Base-by-base conservation (phyloP, 2,888 invertebrate species). In the Tipula confusa region DNA sequence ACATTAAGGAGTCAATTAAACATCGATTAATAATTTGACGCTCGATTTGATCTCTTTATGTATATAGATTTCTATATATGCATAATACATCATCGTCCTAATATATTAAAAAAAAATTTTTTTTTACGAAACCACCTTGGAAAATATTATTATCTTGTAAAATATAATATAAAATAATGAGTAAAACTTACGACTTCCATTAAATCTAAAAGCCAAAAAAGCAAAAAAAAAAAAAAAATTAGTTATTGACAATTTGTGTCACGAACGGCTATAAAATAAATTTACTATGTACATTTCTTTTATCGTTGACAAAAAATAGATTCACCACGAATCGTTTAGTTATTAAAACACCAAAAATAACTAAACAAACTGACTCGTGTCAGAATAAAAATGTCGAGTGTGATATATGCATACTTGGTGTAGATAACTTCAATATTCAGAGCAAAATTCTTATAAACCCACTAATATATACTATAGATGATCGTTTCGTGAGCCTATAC, bases 121-220 rank as follows among this genome's bases (percentile, higher is more conserved):
- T 43, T 64, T 24, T 24, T n/a, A 24, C 2, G 13, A 64, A 64
- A 18, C 24, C 24, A 64, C 64, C 64, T 64, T 64, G 64, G 64
- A 64, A 64, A 24, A 64, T 24, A 64, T 24, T 64, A 24, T 24
- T 64, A 64, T 64, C 64, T 64, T 64, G 24, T 64, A 9, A n/a
- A n/a, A n/a, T 6, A 64, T 64, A 9, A 11, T 24, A 64, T 18
- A 2, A 24, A 43, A 24, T 64, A 24, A 64, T 64, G 64, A 64
- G 64, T 24, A 24, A 64, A 64, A 64, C 18, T 64, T 64, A 64
- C 9, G 64, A 64, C 24, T 43, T 43, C 64, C 64, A 64, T 64
- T 64, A 64, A 64, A 64, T 64, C 64, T 64, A 64, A 64, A 64
- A 64, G 64, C 64, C 64, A 64, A 64, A 64, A 64, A 64, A 24